Base-by-base conservation (phyloP, 2,888 invertebrate genomes). In the Apocheima hispidaria region DNA sequence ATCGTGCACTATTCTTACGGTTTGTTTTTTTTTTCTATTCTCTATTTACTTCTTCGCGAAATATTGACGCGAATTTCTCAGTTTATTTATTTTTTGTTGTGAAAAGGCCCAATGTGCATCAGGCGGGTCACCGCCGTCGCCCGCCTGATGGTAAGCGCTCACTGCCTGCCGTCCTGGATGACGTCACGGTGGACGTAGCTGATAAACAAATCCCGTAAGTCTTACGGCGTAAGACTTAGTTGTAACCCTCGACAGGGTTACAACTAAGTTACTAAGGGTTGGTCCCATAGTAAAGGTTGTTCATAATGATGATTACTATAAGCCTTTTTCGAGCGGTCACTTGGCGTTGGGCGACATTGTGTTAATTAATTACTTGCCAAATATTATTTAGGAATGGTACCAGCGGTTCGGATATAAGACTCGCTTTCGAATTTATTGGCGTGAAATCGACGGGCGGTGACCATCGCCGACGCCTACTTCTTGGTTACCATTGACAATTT, bases 151-250 rank as follows among this genome's bases (percentile, higher is more conserved):
- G 52, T 33, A 55, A 55, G 30, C 60, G 60, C 23, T 60, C 55
- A 21, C 50, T 50, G 44, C 55, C 60, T n/a, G 26, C 60, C 44
- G 50, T 44, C 44, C 50, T 55, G 49, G 55, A 44, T 36, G 60
- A 55, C 50, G 55, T 55, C 55, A 60, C 60, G 40, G 44, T 46
- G 55, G 60, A 60, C 40, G 44, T 55, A 7, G 55, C 60, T 16
- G 55, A 50, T 38, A 51, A 44, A 50, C 43, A 53, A 28, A 49
- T 9, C 38, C 60, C 60, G 60, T 60, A 60, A 60, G 60, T 40
- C 21, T 28, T 35, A 49, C n/a, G n/a, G n/a, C n/a, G n/a, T n/a
- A 60, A 60, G 60, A 46, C 21, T 28, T 35, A 49, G n/a, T 18
- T 50, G 38, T 55, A 50, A 52, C 38, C 59, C 46, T 35, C 30